A percentile compares a stretch with the other conserved stretches of the same genome.
Evolutionary conservation across 1,140 invertebrate genomes (phyloP).

Genomic region (Solenopsis invicta): DNA sequence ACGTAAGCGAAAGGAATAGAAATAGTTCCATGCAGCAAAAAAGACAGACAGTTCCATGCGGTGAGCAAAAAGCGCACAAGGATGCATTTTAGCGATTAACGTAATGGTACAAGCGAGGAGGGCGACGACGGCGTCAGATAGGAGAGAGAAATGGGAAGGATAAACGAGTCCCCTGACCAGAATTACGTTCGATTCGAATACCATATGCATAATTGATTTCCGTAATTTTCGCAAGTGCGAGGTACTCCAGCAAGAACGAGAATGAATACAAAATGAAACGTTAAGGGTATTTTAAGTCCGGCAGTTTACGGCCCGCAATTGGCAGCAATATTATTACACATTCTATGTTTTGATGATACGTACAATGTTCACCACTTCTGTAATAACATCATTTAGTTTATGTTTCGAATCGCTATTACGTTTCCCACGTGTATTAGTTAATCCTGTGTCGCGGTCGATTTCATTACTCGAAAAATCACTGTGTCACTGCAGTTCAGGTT

Average conservation of each 20-base stretch:
- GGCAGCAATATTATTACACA: no score
- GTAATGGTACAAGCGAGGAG: constrained; percentile 1
- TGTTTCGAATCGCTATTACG: neutral
- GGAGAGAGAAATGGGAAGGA: neutral
- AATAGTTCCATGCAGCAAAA: neutral
- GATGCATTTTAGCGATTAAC: constrained; percentile 29
- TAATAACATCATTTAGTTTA: neutral
- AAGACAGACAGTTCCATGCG: neutral
- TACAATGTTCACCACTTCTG: neutral
- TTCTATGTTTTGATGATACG: neutral
- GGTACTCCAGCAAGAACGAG: neutral
- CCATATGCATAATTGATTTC: constrained; percentile 23
- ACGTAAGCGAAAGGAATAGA: constrained; percentile 17
- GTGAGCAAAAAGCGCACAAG: neutral
- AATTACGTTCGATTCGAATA: constrained; percentile 34
- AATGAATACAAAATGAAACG: neutral
- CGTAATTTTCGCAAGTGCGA: constrained; percentile 25
- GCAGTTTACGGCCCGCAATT: neutral
- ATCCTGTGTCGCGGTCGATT: neutral
- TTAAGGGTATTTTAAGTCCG: constrained; percentile 12
- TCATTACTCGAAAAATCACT: neutral
- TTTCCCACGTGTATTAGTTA: neutral
- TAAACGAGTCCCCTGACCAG: neutral
- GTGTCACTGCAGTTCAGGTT: constrained; percentile 10
- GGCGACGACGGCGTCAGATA: neutral